Conservation (phyloP, 2,113 vertebrate genomes). For the Plestiodon gilberti region DNA sequence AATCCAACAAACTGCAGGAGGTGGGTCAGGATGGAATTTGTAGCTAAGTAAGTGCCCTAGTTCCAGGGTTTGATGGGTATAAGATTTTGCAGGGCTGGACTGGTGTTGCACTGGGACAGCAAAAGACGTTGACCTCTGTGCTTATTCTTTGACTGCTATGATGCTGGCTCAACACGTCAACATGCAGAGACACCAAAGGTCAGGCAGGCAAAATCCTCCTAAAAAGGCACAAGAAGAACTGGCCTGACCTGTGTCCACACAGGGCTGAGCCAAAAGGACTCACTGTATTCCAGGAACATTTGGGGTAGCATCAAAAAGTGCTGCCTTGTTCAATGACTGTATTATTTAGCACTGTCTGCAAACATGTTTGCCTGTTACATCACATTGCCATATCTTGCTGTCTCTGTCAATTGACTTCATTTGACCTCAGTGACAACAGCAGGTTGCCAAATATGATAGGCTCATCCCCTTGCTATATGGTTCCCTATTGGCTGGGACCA, state of each 20-base stretch:
- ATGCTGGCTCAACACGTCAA: neutral
- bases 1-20: too few relatives aligned
- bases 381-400: neutral
- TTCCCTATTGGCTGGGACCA: neutral
- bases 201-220: neutral
- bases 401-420: neutral
- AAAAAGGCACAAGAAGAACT: neutral
- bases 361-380: neutral
- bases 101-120: too few relatives aligned
- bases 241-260: neutral
- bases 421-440: neutral
- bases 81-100: neutral
- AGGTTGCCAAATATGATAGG: neutral
- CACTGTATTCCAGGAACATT: neutral
- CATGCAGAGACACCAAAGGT: neutral
- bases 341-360: neutral
- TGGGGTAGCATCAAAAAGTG: neutral
- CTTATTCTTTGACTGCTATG: neutral
- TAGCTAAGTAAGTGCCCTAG: neutral
- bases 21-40: too few relatives aligned
- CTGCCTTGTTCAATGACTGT: neutral
- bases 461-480: neutral
- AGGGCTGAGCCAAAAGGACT: neutral
- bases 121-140: neutral
- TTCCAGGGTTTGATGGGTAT: neutral